These are phyloP conservation scores for Suncus etruscus DNA, from an alignment of 2,113 vertebrate species.

Conservation along the genomic window DNA sequence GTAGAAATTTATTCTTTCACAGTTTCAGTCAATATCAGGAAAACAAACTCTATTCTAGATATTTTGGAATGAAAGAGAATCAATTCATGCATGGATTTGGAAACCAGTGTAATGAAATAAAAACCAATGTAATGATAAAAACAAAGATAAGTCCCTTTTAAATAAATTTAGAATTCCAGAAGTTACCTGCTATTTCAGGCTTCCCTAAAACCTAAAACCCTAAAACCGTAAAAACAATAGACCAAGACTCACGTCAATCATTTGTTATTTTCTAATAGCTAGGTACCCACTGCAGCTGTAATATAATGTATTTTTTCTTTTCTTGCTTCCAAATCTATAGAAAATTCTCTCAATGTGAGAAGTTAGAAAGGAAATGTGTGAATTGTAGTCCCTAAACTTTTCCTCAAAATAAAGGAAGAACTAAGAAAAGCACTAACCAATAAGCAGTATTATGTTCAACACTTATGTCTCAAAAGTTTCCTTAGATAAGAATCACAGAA, in stretches of 20 bases:
- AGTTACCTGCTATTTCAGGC: not conserved
- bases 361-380: slow-evolving; percentile 25
- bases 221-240: not conserved
- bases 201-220: too few species aligned
- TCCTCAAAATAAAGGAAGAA: not conserved
- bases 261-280: not conserved
- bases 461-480: not conserved
- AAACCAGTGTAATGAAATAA: not conserved
- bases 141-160: slow-evolving; percentile 1
- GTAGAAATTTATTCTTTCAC: not conserved
- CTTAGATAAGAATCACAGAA: not conserved
- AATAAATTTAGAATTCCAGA: slow-evolving; percentile 3
- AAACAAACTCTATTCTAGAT: not conserved
- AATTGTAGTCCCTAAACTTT: not conserved
- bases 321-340: not conserved
- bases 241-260: not conserved
- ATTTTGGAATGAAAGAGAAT: slow-evolving; percentile 28
- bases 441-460: not conserved
- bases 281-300: not conserved
- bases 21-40: not conserved
- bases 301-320: not conserved
- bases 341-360: not conserved
- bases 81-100: not conserved
- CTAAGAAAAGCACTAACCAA: not conserved
- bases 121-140: too few species aligned